Evolutionary conservation across 2,797 vertebrate genomes (phyloP), one percentile per base, ranked within the genome.

Genomic region (Ctenosaura bakeri): DNA sequence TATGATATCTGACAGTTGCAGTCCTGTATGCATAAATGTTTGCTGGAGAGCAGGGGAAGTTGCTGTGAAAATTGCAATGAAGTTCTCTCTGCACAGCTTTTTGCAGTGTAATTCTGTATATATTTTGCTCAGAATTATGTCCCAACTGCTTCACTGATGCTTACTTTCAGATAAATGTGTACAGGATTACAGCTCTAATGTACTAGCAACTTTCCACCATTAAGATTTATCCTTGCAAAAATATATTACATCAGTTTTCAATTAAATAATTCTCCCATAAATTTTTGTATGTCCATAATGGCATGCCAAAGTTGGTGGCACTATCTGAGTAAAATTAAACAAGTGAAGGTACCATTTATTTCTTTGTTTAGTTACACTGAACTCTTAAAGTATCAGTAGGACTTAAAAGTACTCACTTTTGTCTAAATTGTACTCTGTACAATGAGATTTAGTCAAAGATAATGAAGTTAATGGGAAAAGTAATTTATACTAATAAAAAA

Each of bases 1-100:
- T 88, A 88, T 86, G 89, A 76, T 91, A 85, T 90, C 85, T 94
- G 92, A 88, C 88, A 95, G 90, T 94, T 92, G 85, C 88, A 81
- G 52, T 56, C 64, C 29, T 78, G 1, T 84, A 26, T 71, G 74
- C 35, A 71, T 42, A 69, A 56, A 46, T 78, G 50, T 74, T 73
- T 78, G 86, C 20, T 73, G 52, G 59, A 22, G 83, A 29, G 22
- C 74, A 69, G 32, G 26, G 14, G 52, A 12, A 52, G 52, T 22
- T 54, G 52, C 74, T 88, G 24, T 78, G 73, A 76, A 64, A 83
- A 59, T 50, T 86, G 66, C 1, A 87, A 7, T 77, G 24, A 50
- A 54, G 22, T 38, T 69, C 24, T 54, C 77, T 74, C 73, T 71
- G 35, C 50, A 56, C 38, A n/a, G 22, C 32, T 59, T 26, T 35